These are phyloP conservation scores for Glyptemys insculpta DNA, from an alignment of 2,797 vertebrate species.

Conservation along the genomic window DNA sequence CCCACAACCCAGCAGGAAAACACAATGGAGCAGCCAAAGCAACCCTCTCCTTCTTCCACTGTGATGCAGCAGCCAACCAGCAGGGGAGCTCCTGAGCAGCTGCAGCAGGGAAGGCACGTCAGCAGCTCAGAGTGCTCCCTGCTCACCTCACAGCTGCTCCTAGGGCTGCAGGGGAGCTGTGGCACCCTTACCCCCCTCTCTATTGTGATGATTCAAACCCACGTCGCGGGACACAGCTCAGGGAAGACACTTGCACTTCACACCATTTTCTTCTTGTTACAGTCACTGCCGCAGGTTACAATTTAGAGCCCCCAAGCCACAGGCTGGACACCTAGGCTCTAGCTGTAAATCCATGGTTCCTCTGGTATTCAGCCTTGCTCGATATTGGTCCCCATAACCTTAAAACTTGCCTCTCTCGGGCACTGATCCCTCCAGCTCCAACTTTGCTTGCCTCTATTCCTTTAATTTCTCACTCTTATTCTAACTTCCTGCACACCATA, in stretches of 20 bases:
- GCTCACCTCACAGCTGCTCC: too few relatives aligned
- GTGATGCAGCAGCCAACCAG: too few relatives aligned
- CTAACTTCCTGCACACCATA: background rate
- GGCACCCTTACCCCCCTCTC: background rate
- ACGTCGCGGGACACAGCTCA: background rate
- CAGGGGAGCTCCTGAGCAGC: too few relatives aligned
- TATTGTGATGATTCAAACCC: background rate
- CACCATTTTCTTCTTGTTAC: background rate
- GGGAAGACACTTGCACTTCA: background rate
- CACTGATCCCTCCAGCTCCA: background rate
- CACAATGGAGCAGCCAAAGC: too few relatives aligned
- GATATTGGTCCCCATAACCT: background rate
- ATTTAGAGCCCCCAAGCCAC: background rate
- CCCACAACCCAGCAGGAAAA: too few relatives aligned
- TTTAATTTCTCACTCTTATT: background rate
- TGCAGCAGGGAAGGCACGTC: too few relatives aligned
- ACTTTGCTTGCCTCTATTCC: background rate
- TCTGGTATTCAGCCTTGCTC: background rate
- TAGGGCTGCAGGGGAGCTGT: background rate
- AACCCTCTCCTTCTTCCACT: too few relatives aligned
- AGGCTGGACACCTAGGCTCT: background rate
- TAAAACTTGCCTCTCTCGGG: background rate
- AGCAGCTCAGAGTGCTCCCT: too few relatives aligned
- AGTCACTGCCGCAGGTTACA: background rate
- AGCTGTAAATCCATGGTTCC: background rate